Conservation (phyloP, 2,888 invertebrate genomes). For the Aricia artaxerxes region DNA sequence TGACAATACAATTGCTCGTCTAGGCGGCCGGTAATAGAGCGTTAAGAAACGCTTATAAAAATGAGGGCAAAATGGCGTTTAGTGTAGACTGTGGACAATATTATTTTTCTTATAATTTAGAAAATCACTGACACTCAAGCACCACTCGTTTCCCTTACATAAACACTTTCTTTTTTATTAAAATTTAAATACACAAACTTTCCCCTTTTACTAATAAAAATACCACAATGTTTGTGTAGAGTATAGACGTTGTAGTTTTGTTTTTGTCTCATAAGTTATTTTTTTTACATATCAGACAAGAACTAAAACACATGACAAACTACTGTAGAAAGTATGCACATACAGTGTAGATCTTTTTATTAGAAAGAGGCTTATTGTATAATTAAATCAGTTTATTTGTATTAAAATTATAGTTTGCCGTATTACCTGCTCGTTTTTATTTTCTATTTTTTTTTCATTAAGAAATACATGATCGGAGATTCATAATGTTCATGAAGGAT, state of each 20-base stretch:
- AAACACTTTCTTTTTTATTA: not conserved
- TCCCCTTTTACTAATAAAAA: not conserved
- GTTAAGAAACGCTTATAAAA: not conserved
- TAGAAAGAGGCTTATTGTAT: not conserved
- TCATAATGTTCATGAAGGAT: not conserved
- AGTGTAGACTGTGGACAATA: not conserved
- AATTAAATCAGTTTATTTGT: not conserved
- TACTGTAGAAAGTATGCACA: too few species aligned
- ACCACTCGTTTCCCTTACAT: slow-evolving; percentile 3
- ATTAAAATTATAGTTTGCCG: not conserved
- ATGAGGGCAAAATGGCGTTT: not conserved
- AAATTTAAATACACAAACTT: slow-evolving; percentile 4
- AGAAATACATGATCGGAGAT: not conserved
- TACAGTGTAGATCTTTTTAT: too few species aligned
- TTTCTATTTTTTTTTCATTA: not conserved
- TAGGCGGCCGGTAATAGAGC: too few species aligned
- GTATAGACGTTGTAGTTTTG: not conserved
- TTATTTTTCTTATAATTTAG: not conserved
- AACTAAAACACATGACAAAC: not conserved
- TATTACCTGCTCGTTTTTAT: not conserved
- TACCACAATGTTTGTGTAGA: not conserved
- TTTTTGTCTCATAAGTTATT: not conserved
- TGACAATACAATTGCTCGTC: too few species aligned
- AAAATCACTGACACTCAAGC: slow-evolving; percentile 17
- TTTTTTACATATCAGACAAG: not conserved